Percentiles rank a stretch among this genome's conserved stretches.
These are phyloP conservation scores for Papilio gigon DNA, from an alignment of 2,888 invertebrate species.

Conservation along the genomic window DNA sequence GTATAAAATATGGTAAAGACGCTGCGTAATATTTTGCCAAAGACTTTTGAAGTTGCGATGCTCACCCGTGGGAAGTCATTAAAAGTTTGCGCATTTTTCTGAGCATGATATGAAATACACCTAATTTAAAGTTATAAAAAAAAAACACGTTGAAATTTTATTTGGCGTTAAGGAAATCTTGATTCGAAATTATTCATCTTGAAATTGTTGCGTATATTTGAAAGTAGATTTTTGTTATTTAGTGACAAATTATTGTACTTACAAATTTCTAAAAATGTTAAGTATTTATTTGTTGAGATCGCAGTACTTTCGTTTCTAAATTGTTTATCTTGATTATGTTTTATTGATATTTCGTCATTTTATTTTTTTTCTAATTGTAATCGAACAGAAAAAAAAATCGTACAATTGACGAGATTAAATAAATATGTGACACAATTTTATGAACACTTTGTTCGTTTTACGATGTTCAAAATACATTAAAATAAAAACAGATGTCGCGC, in stretches of 20 bases:
- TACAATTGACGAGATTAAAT: no score
- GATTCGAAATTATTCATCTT: background rate
- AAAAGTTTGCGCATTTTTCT: conserved; percentile 37
- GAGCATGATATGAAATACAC: conserved; percentile 30
- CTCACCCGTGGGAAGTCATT: conserved; percentile 37
- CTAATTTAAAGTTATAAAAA: conserved; percentile 34
- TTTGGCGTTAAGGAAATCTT: conserved; percentile 18
- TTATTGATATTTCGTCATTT: no score
- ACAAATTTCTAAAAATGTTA: background rate
- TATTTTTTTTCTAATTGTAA: no score
- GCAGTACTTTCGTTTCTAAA: background rate
- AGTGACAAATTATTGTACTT: background rate
- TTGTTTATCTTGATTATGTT: no score
- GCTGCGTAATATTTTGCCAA: conserved; percentile 10
- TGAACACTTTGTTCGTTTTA: background rate
- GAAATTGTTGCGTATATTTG: background rate
- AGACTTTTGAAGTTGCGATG: conserved; percentile 25
- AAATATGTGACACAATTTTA: background rate
- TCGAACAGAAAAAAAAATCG: no score
- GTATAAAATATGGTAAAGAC: conserved; percentile 22
- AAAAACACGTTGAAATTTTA: conserved; percentile 6
- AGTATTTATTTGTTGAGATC: background rate
- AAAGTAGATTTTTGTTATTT: background rate
- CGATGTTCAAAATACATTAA: conserved; percentile 3
- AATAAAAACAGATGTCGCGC: conserved; percentile 13